A percentile compares a stretch with the other conserved stretches of the same genome.
Conservation (phyloP, 2,888 invertebrate species). For the Volucella inflata region DNA sequence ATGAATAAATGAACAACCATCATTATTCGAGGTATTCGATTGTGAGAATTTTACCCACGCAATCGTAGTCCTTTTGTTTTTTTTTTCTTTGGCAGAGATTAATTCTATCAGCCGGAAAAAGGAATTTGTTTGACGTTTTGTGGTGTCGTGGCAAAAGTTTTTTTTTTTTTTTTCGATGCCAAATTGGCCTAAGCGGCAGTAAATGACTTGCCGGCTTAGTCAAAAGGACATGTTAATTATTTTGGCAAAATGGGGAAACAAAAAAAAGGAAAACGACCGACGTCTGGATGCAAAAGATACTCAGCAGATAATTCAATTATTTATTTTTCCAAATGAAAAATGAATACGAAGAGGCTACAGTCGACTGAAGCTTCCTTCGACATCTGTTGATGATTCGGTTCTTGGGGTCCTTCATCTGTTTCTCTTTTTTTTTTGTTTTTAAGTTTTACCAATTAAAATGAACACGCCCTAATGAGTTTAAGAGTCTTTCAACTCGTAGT, state of each 20-base stretch:
- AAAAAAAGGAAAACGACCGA: conserved; percentile 1
- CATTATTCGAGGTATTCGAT: conserved; percentile 29
- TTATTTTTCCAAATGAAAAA: conserved; percentile 46
- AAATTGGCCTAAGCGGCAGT: conserved; percentile 52
- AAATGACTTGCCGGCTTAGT: conserved; percentile 56
- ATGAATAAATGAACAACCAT: conserved; percentile 14
- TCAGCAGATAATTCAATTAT: conserved; percentile 64
- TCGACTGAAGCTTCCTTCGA: neutral
- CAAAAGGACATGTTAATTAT: conserved; percentile 59
- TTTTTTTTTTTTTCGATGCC: conserved; percentile 26
- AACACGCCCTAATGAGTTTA: conserved; percentile 35
- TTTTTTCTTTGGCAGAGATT: conserved; percentile 41
- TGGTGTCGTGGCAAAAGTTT: conserved; percentile 28
- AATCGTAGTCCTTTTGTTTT: neutral
- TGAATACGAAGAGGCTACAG: conserved; percentile 20
- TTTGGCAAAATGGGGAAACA: conserved; percentile 15
- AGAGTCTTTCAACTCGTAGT: conserved; percentile 12
- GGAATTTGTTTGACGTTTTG: conserved; percentile 50
- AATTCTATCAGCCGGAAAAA: conserved; percentile 45
- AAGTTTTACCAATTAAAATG: conserved; percentile 50
- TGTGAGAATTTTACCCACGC: conserved; percentile 58
- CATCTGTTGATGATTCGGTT: conserved; percentile 11
- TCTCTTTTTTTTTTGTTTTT: too few relatives aligned
- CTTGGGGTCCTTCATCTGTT: conserved; percentile 10
- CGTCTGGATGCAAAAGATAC: conserved; percentile 14